phyloP scores from a whole-genome alignment of 1,140 invertebrate species.

The Matsumurasca onukii region DNA sequence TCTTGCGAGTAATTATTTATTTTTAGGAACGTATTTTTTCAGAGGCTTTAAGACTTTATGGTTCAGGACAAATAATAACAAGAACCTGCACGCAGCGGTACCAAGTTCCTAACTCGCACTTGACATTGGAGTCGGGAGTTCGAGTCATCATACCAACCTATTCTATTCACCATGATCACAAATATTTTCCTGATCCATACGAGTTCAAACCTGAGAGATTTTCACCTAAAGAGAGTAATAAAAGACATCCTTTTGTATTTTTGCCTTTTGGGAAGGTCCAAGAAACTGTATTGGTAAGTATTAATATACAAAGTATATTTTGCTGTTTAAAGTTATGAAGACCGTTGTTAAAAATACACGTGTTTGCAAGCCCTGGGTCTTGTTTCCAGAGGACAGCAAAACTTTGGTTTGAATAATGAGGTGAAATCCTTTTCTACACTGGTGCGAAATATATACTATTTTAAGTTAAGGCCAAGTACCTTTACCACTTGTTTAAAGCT shows the following conservation, averaged over 20 bases:
- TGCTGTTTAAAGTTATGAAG: not conserved
- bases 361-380: too few relatives aligned
- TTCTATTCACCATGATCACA: constrained; percentile 61
- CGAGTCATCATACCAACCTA: constrained; percentile 57
- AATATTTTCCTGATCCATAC: constrained; percentile 68
- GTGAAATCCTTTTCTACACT: not conserved
- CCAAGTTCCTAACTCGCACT: constrained; percentile 24
- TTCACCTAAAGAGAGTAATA: constrained; percentile 49
- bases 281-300: constrained; percentile 60
- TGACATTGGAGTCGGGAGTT: constrained; percentile 53
- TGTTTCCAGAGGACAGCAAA: too few relatives aligned
- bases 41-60: constrained; percentile 44
- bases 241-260: constrained; percentile 50
- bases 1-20: too few relatives aligned
- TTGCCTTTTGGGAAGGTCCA: constrained; percentile 65
- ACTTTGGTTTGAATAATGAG: not conserved
- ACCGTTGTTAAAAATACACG: not conserved
- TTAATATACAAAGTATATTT: not conserved
- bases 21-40: constrained; percentile 19
- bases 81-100: constrained; percentile 33
- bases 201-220: constrained; percentile 75
- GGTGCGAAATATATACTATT: not conserved
- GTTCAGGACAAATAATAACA: constrained; percentile 27
- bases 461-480: too few relatives aligned
- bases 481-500: not conserved